phyloP scores from a whole-genome alignment of 2,797 vertebrate genomes.

The Semotilus atromaculatus region DNA sequence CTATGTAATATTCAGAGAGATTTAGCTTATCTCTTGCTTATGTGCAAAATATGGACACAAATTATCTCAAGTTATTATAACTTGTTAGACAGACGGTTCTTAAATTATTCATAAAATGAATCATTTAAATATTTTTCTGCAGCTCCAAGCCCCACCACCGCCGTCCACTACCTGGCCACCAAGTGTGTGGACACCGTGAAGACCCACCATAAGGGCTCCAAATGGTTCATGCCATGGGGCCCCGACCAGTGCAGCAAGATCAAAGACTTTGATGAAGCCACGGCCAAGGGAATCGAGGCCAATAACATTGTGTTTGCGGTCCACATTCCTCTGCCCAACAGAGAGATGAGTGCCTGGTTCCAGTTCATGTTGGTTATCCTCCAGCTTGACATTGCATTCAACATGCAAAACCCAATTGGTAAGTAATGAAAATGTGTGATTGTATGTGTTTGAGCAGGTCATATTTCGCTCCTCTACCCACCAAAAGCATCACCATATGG shows the following conservation, averaged over 20 bases:
- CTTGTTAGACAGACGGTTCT: not conserved
- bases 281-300: conserved; percentile 88
- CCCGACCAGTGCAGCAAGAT: conserved; percentile 88
- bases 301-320: conserved; percentile 95
- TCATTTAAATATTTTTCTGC: conserved; percentile 15
- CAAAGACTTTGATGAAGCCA: conserved; percentile 87
- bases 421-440: conserved; percentile 63
- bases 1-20: not conserved
- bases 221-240: conserved; percentile 95
- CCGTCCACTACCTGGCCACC: conserved; percentile 82
- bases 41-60: not conserved
- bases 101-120: not conserved
- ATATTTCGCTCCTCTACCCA: not conserved
- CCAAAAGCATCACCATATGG: not conserved
- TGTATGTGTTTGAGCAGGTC: not conserved
- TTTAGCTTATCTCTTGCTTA: not conserved
- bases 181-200: conserved; percentile 91
- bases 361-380: conserved; percentile 97
- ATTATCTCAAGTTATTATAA: not conserved
- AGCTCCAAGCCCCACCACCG: conserved; percentile 93
- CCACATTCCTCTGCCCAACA: conserved; percentile 86
- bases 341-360: conserved; percentile 99
- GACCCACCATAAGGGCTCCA: conserved; percentile 76
- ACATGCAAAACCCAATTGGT: conserved; percentile 92
- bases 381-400: conserved; percentile 94